Evolutionary conservation across 92 coral and sea anemone genomes (phyloP), one percentile per base, ranked within the genome.

Genomic region (Phenganax subtilis): DNA sequence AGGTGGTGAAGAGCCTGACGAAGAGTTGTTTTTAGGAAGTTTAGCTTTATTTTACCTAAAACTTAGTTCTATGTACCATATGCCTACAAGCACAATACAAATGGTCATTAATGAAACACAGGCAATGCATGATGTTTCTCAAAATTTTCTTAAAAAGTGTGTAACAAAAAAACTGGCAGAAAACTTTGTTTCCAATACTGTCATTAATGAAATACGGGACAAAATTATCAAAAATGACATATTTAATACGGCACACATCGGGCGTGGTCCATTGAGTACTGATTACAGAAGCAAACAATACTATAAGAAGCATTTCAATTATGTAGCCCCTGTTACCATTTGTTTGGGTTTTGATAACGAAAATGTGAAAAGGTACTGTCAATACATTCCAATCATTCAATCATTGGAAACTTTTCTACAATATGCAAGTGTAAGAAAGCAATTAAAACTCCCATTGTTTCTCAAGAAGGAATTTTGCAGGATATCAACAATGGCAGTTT

Each of bases 341-440:
- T 57, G 54, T 54, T 68, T 76, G 53, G 81, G 81, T 6, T 57
- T 57, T 54, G 54, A 76, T 76, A 47, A 76, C 8, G 9, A 76
- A 8, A 58, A 58, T 31, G 58, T 10, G 6, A 31, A 76, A 57
- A 55, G 81, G 61, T 57, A 72, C 12, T 86, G 56, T 54, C 88
- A 88, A 51, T 90, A 90, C 62, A 87, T 88, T 7, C 89, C 93
- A 0, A 81, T 88, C 16, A 61, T 90, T 74, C 80, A 88, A 54
- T 88, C 93, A 6, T 74, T 90, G 15, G 82, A 87, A 80, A 76
- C 77, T 61, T 60, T 90, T 54, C 71, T 90, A 57, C 87, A 85
- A 14, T 89, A 90, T 30, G 78, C 89, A 57, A 87, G 83, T 28
- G 87, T 89, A 6, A 76, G 58, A 76, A 55, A 76, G 44, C 68